Evolutionary conservation across 2,113 vertebrate genomes (phyloP), one percentile per base, ranked within the genome.

Genomic region (Chlorodrepanis virens): DNA sequence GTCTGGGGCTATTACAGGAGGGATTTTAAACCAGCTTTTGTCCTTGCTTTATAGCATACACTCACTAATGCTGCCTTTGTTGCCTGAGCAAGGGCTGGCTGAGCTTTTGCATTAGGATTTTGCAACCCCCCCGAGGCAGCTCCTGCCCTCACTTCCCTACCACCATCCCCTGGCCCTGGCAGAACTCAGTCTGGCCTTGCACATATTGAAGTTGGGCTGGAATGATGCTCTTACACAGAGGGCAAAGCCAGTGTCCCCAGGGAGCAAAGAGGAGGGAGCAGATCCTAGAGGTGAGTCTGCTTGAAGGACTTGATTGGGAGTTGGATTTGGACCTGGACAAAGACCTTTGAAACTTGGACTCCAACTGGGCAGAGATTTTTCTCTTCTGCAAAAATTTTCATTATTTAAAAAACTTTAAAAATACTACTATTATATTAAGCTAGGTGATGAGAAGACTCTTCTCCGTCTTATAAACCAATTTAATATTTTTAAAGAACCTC

Each of bases 11-110:
- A 40, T 94, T 16, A 77, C 71, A 44, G 5, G 4, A 70, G 39
- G 49, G 68, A 23, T 94, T 94, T 61, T 39, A 53, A 86, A 21
- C 31, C 84, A 42, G 80, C 57, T 94, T 97, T 95, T 93, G 91
- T 96, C 91, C 94, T 79, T 35, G 37, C 23, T 94, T 88, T 83
- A 44, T 63, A 44, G 68, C 12, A 9, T 28, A 21, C 75, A 6
- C 75, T 94, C 20, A 2, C 75, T 95, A 95, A 97, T 95, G 90
- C 83, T 88, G 78, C 72, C 29, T 97, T 97, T 97, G 93, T 96
- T 85, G 75, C 42, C 61, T 29, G 2, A 6, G 35, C 47, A 8
- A 78, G 61, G 81, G 53, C 87, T 72, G 59, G 35, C 57, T 22
- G 82, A 85, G 94, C 77, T 75, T 54, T 63, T 91, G 57, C 94